Conservation (phyloP, 2,113 vertebrate genomes). For the Poicephalus gulielmi region DNA sequence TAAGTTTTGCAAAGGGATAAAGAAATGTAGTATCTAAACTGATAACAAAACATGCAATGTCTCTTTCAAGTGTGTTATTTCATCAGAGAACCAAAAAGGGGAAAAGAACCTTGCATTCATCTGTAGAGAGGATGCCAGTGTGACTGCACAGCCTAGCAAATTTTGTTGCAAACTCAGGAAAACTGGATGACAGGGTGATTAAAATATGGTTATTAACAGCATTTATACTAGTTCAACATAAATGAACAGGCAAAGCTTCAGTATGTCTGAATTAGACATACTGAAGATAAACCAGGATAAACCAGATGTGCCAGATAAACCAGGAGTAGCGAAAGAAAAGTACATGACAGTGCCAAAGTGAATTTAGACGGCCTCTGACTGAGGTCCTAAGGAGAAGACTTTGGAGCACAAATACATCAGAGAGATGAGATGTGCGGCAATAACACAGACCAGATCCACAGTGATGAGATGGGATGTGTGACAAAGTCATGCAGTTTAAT, state of each 20-base stretch:
- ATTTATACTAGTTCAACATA: background rate
- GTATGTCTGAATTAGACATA: background rate
- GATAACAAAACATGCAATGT: background rate
- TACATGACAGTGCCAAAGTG: background rate
- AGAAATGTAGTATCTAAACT: background rate
- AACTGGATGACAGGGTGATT: background rate
- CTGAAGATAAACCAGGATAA: too few relatives aligned
- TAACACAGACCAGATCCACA: rapidly evolving
- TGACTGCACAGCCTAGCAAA: background rate
- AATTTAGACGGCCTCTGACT: background rate
- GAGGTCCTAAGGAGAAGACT: background rate
- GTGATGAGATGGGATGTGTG: rapidly evolving
- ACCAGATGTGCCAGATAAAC: background rate
- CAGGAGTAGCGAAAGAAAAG: background rate
- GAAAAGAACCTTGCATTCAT: background rate
- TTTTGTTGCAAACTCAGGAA: background rate
- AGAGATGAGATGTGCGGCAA: background rate
- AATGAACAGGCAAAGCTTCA: background rate
- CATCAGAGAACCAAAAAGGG: background rate
- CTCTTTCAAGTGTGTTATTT: background rate
- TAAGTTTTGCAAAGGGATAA: background rate
- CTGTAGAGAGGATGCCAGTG: background rate
- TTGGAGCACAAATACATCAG: background rate
- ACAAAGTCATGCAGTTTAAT: background rate
- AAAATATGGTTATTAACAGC: background rate